Evolutionary conservation across 2,113 vertebrate species (phyloP).

Genomic region (Rana temporaria): DNA sequence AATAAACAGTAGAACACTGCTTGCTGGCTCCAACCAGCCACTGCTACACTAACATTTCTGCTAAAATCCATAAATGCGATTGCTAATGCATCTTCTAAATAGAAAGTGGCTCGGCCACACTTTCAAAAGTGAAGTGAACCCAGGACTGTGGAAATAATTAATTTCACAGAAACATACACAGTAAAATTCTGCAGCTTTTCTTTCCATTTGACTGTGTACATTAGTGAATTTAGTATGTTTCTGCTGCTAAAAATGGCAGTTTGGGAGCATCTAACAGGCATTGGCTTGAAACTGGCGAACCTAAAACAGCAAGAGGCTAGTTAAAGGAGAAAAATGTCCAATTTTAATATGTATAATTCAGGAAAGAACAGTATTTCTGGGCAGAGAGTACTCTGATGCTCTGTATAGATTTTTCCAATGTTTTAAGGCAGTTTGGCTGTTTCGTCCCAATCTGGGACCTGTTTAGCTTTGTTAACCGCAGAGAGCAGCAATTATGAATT

Average conservation of each 20-base stretch:
- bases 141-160: background rate
- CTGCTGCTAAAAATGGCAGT: conserved; percentile 38
- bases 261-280: conserved; percentile 18
- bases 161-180: conserved; percentile 14
- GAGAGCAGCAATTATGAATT: conserved; percentile 59
- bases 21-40: too few species aligned
- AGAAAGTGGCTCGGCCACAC: background rate
- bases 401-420: conserved; percentile 52
- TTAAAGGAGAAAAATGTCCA: conserved; percentile 52
- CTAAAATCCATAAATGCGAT: too few species aligned
- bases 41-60: too few species aligned
- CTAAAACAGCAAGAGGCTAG: conserved; percentile 55
- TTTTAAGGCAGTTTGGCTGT: conserved; percentile 57
- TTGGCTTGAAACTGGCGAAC: conserved; percentile 42
- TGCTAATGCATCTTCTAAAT: too few species aligned
- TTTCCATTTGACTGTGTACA: conserved; percentile 38
- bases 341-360: conserved; percentile 56
- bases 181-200: conserved; percentile 8
- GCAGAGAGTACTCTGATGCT: conserved; percentile 39
- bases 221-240: conserved; percentile 40
- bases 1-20: too few species aligned
- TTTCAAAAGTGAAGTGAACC: background rate
- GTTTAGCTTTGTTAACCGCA: conserved; percentile 61
- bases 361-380: conserved; percentile 56
- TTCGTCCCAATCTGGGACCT: conserved; percentile 55